phyloP scores from a whole-genome alignment of 23 tunicate species.

The Halocynthia aurantium region DNA sequence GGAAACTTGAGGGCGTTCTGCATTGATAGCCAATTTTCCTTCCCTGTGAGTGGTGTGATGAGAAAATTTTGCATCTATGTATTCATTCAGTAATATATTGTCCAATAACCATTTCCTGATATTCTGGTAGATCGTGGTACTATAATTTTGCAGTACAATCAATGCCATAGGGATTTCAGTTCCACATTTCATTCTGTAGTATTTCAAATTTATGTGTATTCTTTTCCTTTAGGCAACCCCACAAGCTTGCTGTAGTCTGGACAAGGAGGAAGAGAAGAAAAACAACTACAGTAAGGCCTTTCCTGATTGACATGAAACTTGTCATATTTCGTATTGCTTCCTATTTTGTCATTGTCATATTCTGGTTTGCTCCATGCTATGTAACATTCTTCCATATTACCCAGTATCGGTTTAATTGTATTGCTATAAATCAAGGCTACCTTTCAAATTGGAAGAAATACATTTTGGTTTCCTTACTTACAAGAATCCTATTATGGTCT shows the following conservation, averaged over 20 bases:
- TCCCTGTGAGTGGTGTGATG: neutral
- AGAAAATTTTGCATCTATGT: neutral
- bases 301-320: neutral
- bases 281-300: slow-evolving; percentile 16
- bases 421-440: neutral
- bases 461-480: neutral
- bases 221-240: slow-evolving; percentile 55
- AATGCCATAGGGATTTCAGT: too few species aligned
- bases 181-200: too few species aligned
- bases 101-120: neutral
- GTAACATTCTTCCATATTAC: too few species aligned
- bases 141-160: too few species aligned
- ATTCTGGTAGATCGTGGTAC: too few species aligned
- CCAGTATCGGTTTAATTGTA: too few species aligned
- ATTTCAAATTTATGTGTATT: too few species aligned
- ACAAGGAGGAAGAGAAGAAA: slow-evolving; percentile 53
- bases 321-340: too few species aligned
- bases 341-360: too few species aligned
- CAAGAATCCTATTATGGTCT: neutral
- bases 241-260: slow-evolving; percentile 53
- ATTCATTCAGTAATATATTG: neutral
- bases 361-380: too few species aligned
- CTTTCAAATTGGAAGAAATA: neutral
- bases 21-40: too few species aligned
- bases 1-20: too few species aligned